Evolutionary conservation across 2,113 vertebrate genomes (phyloP).

Genomic region (Xyliphius kryptos): DNA sequence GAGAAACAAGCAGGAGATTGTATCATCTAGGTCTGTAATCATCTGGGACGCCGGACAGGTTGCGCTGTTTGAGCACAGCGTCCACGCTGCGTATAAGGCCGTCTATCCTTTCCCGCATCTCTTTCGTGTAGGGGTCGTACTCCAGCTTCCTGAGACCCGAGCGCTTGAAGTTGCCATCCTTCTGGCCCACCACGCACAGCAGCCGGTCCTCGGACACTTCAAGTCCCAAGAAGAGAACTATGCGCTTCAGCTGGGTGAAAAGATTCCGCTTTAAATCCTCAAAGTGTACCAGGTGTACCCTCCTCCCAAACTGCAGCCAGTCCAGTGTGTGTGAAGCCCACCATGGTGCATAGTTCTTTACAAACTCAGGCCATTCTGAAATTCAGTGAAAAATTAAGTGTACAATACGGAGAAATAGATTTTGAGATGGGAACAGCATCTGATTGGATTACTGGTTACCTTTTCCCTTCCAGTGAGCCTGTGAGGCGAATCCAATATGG

Average conservation of each 20-base stretch:
- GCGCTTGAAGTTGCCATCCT: slow-evolving; percentile 95
- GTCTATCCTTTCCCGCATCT: slow-evolving; percentile 77
- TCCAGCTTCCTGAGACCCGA: slow-evolving; percentile 88
- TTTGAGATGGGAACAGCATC: no score
- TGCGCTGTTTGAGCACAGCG: slow-evolving; percentile 69
- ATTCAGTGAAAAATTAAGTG: background rate
- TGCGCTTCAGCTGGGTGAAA: slow-evolving; percentile 78
- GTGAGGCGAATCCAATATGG: slow-evolving; percentile 90
- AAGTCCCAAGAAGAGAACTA: slow-evolving; percentile 80
- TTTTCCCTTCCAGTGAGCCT: slow-evolving; percentile 93
- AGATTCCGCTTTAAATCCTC: slow-evolving; percentile 86
- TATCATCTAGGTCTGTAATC: slow-evolving; percentile 93
- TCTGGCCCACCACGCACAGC: slow-evolving; percentile 91
- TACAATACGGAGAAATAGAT: no score
- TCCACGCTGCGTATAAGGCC: slow-evolving; percentile 84
- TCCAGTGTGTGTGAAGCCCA: slow-evolving; percentile 93
- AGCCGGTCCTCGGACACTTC: slow-evolving; percentile 80
- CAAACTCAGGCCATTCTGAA: slow-evolving; percentile 95
- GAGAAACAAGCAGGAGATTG: background rate
- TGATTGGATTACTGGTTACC: no score
- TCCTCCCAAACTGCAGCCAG: slow-evolving; percentile 85
- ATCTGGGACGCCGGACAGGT: slow-evolving; percentile 80
- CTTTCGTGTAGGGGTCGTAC: slow-evolving; percentile 83
- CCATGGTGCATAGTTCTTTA: slow-evolving; percentile 91
- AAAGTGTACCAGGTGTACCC: slow-evolving; percentile 88